Conservation (phyloP, 2,888 invertebrate species). For the Aleiodes testaceus region DNA sequence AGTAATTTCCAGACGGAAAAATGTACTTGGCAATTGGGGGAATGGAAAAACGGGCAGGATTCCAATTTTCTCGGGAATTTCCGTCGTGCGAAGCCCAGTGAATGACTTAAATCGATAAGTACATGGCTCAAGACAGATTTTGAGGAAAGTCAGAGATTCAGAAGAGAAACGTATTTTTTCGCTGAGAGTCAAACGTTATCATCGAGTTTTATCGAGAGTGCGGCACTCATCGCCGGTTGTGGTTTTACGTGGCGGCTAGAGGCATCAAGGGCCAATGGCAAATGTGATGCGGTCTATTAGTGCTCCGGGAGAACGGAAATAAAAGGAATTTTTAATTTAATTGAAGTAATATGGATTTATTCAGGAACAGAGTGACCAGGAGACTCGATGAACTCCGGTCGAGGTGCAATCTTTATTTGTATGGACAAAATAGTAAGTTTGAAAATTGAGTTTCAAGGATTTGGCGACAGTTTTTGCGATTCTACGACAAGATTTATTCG, state of each 20-base stretch:
- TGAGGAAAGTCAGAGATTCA: background rate
- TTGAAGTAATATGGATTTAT: constrained; percentile 62
- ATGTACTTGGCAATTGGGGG: background rate
- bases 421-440: constrained; percentile 67
- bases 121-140: background rate
- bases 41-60: background rate
- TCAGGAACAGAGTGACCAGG: constrained; percentile 62
- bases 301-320: constrained; percentile 5
- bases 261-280: constrained; percentile 3
- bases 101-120: constrained; percentile 19
- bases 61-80: background rate
- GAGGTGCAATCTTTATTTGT: constrained; percentile 65
- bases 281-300: background rate
- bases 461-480: background rate
- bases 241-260: background rate
- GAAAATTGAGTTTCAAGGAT: background rate
- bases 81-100: constrained; percentile 7
- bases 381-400: constrained; percentile 68
- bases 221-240: background rate
- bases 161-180: background rate
- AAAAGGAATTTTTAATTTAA: background rate
- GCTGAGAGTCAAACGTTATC: background rate
- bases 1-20: background rate
- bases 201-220: no score
- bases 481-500: no score